Evolutionary conservation across 2,797 vertebrate species (phyloP).

Genomic region (Siniperca scherzeri): DNA sequence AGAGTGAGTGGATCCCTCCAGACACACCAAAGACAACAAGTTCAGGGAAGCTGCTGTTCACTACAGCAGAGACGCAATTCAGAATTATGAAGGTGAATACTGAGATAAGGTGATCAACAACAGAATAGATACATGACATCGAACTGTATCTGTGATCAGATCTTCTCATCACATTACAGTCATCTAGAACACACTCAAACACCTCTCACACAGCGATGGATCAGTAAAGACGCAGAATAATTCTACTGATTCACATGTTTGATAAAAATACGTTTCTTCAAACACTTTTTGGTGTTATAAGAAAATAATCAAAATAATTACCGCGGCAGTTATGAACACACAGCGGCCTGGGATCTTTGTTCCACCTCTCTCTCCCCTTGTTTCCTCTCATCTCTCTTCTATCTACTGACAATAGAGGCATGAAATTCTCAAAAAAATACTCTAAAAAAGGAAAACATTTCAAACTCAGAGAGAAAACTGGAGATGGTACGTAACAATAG

Average conservation of each 20-base stretch:
- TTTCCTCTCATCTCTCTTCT: neutral
- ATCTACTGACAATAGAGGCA: neutral
- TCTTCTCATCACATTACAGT: constrained; percentile 20
- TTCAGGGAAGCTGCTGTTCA: constrained; percentile 1
- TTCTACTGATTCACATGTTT: neutral
- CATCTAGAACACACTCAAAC: neutral
- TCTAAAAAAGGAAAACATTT: neutral
- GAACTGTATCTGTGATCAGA: constrained; percentile 16
- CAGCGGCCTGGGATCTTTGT: too few relatives aligned
- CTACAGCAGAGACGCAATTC: constrained; percentile 4
- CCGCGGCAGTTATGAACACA: too few relatives aligned
- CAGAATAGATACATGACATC: constrained; percentile 29
- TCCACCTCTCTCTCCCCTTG: neutral
- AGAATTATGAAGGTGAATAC: constrained; percentile 27
- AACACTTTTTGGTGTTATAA: neutral
- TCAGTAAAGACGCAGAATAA: neutral
- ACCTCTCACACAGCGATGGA: neutral
- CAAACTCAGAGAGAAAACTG: neutral
- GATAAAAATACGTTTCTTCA: neutral
- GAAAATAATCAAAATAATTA: neutral
- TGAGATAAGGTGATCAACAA: constrained; percentile 41
- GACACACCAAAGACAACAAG: constrained; percentile 17
- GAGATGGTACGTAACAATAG: neutral
- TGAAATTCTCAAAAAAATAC: neutral
- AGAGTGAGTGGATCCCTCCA: constrained; percentile 38